Evolutionary conservation across 1,140 invertebrate genomes (phyloP).

Genomic region (Macrotrachela quadricornifera): DNA sequence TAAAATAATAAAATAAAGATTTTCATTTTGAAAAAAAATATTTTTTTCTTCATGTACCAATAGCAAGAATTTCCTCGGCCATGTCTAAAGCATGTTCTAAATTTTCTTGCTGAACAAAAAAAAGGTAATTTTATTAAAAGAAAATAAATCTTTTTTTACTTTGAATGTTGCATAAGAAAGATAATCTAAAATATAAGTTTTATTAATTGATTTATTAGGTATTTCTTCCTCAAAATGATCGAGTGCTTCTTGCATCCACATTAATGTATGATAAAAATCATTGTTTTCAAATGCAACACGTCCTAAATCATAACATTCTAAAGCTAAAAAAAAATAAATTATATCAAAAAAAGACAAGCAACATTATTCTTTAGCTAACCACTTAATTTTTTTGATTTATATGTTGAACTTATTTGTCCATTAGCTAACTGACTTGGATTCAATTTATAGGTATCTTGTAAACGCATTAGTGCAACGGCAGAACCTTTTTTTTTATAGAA

Average conservation of each 20-base stretch:
- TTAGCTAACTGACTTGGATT: slow-evolving; percentile 65
- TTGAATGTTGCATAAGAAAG: slow-evolving; percentile 80
- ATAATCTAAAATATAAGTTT: slow-evolving; percentile 75
- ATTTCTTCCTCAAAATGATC: slow-evolving; percentile 38
- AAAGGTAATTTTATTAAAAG: slow-evolving; percentile 5
- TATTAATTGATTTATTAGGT: slow-evolving; percentile 38
- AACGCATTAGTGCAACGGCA: slow-evolving; percentile 41
- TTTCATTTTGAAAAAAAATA: background rate
- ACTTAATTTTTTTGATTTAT: too few relatives aligned
- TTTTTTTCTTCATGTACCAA: background rate
- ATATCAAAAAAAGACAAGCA: too few relatives aligned
- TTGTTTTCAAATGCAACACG: slow-evolving; percentile 74
- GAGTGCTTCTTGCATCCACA: slow-evolving; percentile 85
- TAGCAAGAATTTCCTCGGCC: slow-evolving; percentile 45
- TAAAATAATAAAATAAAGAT: slow-evolving; percentile 3
- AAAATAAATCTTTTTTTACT: slow-evolving; percentile 22
- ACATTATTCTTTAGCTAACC: too few relatives aligned
- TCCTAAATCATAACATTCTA: slow-evolving; percentile 87
- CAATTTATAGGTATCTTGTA: slow-evolving; percentile 90
- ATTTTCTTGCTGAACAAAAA: slow-evolving; percentile 48
- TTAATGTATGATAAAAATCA: slow-evolving; percentile 73
- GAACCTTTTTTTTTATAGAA: too few relatives aligned
- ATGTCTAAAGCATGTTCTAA: slow-evolving; percentile 58
- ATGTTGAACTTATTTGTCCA: slow-evolving; percentile 60
- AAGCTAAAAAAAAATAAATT: too few relatives aligned